Evolutionary conservation across 1,140 invertebrate species (phyloP), one percentile per base, ranked within the genome.

Genomic region (Caenorhabditis tropicalis): DNA sequence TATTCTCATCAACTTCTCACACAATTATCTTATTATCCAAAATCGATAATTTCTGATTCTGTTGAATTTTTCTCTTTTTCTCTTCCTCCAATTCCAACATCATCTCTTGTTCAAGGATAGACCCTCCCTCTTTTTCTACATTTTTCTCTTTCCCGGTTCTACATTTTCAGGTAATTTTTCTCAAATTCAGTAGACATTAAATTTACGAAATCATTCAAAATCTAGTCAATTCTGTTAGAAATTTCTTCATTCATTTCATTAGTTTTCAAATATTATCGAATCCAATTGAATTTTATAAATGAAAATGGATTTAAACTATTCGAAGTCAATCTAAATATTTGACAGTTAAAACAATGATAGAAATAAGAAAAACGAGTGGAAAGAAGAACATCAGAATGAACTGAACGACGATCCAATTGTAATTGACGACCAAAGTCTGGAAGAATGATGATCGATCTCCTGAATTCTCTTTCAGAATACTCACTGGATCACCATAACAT

Each of bases 1-100:
- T 74, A 74, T 46, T 74, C 65, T 74, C 65, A 74, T 74, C 36
- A 74, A 24, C 65, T 74, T 74, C 65, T 74, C 21, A 43, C 65
- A 6, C 36, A 43, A 43, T 31, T 33, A 6, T 2, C 36, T n/a
- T 43, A 43, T 19, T 74, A 33, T 43, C 65, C 65, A 46, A 74
- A 74, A 46, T 33, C 65, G 0, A 74, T 74, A 24, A 29, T 74
- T 24, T 74, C 65, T 4, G 65, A 74, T 74, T 74, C 21, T n/a
- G 65, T 74, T 46, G 12, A 74, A 24, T 74, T 29, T 16, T 24
- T 74, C 7, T 36, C 36, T 31, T 43, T 74, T 24, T 2, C n/a
- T 36, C 15, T 46, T 43, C 65, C 65, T 19, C 65, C 65, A 15
- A 43, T 74, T 74, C 65, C 65, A 16, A 6, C 36, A 19, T 24